Evolutionary conservation across 2,888 invertebrate genomes (phyloP), one percentile per base, ranked within the genome.

Genomic region (Diabrotica balteata): DNA sequence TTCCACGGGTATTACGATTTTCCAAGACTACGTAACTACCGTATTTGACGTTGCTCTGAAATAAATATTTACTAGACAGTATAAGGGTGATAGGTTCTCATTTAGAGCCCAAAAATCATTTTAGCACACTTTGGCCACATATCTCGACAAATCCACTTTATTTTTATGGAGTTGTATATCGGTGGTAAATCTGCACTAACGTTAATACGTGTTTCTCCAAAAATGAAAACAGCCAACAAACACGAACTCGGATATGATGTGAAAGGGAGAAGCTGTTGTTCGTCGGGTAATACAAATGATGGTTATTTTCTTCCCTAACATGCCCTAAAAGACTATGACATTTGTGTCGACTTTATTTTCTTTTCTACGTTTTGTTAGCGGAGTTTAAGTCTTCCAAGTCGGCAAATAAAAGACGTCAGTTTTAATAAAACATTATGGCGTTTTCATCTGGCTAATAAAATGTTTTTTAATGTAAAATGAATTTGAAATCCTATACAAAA

Each of bases 251-350:
- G 58, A 64, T 61, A 49, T 59, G 62, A 68, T 66, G 62, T 65
- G 68, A 68, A 64, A 64, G 65, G 66, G 68, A 66, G 66, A 68
- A 68, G 61, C 62, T 66, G 65, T 68, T 61, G 58, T 64, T 64
- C 52, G 45, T 65, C 59, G 55, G 67, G 71, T 72, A 70, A 73
- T 73, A 70, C 69, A 63, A 60, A 70, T 72, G 69, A 73, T 70
- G 73, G 72, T 73, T 73, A 73, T 73, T 70, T 64, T 68, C 63
- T 66, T 72, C 51, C 67, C 59, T 68, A 69, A 72, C 67, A 70
- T 65, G 67, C 58, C 58, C 64, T 64, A 64, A 64, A 64, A 64
- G 64, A 59, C 58, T 51, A 64, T 59, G 64, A 64, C 58, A 64
- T 64, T 64, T 64, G 58, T 52, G 58, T 51, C 52, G 58, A 64